These are phyloP conservation scores for Alfaro cultratus DNA, from an alignment of 2,797 vertebrate species.

Conservation along the genomic window DNA sequence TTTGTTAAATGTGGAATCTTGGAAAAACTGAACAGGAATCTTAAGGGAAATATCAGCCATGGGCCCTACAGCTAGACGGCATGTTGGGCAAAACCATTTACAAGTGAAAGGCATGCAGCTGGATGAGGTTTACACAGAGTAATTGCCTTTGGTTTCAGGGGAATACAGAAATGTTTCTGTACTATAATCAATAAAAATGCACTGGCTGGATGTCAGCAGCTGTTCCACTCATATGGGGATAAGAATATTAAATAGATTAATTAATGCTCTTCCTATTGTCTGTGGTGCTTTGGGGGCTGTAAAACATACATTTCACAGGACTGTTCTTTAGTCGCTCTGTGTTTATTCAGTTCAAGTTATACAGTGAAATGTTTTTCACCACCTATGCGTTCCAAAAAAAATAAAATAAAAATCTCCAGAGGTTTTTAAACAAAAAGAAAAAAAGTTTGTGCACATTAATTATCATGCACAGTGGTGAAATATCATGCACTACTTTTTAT, in stretches of 20 bases:
- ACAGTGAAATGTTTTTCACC: neutral
- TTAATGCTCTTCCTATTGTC: conserved; percentile 70
- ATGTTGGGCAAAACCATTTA: conserved; percentile 65
- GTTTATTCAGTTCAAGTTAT: conserved; percentile 39
- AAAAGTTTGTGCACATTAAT: neutral
- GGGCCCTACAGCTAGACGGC: conserved; percentile 61
- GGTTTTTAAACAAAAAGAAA: neutral
- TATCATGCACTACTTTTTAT: neutral
- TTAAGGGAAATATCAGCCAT: conserved; percentile 68
- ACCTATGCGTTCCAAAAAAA: neutral
- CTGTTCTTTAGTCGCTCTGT: conserved; percentile 24
- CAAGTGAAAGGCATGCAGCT: conserved; percentile 73
- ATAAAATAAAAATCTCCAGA: neutral
- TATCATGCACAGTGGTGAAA: neutral
- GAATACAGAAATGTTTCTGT: conserved; percentile 74
- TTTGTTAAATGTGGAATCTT: conserved; percentile 47
- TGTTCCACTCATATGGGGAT: conserved; percentile 69
- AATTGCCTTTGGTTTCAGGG: conserved; percentile 75
- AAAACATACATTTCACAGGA: conserved; percentile 45
- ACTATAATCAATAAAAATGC: conserved; percentile 77
- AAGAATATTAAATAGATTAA: conserved; percentile 73
- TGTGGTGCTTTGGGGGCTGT: conserved; percentile 46
- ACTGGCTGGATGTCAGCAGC: conserved; percentile 66
- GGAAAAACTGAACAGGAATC: conserved; percentile 51
- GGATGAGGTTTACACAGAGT: conserved; percentile 72